Evolutionary conservation across 2,888 invertebrate genomes (phyloP), one percentile per base, ranked within the genome.

Genomic region (Scaptomyza caliginosa): DNA sequence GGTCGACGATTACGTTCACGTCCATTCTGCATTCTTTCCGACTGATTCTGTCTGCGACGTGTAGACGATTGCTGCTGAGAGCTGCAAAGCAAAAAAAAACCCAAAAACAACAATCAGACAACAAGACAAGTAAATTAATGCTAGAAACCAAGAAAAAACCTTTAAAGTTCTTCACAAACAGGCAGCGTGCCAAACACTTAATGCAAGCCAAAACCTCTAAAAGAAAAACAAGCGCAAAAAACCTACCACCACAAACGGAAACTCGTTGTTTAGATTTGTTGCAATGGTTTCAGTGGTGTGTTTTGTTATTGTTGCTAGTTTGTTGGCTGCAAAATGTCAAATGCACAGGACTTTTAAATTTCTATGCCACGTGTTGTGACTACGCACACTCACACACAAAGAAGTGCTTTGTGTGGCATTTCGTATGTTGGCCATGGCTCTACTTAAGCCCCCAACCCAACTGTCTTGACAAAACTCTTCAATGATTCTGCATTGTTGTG

Each of bases 1-100:
- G 90, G 90, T 49, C 91, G 89, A 54, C 90, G 88, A 74, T 79
- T 90, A 36, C 90, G 86, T 66, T 91, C 90, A 65, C 89, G 87
- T 59, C 86, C 89, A 63, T 86, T 88, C 64, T 89, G 88, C 59
- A 82, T 67, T 19, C 80, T 75, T 52, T 80, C 80, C 69, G 83
- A 82, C 69, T 89, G 89, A 55, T 67, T 67, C 60, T 86, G 90
- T 62, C 89, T 89, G 58, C 89, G 88, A 66, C 90, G 88, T 67
- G 88, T 89, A 59, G 77, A 67, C 55, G 82, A 85, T 49, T 74
- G 84, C 58, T 89, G 87, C 39, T 56, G 55, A 30, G 90, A 86
- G 52, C 90, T 90, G 77, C n/a, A 81, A 68, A 52, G 26, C 17
- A 45, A n/a, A 11, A 26, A 26, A 81, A 68, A 52, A 30, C 17